A percentile compares a stretch with the other conserved stretches of the same genome.
Evolutionary conservation across 2,797 vertebrate genomes (phyloP).

Genomic region (Chromis chromis): DNA sequence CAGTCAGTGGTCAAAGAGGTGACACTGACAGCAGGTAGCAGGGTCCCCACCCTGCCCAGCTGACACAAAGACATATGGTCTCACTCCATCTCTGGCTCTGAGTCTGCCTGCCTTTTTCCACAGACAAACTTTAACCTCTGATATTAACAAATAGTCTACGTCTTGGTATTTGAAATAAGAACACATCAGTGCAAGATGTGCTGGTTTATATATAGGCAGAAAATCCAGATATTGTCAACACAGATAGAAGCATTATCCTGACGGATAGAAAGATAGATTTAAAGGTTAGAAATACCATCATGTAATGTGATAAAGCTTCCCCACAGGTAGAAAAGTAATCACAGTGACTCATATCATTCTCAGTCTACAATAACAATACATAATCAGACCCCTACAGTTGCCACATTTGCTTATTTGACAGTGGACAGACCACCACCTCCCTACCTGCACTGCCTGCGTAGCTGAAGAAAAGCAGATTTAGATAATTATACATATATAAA

Average conservation of each 20-base stretch:
- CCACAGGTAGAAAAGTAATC: not conserved
- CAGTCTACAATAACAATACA: not conserved
- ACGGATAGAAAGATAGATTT: not conserved
- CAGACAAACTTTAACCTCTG: conserved; percentile 23
- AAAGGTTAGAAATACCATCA: conserved; percentile 1
- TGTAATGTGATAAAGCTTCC: not conserved
- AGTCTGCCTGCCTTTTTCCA: conserved; percentile 25
- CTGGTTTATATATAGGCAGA: not conserved
- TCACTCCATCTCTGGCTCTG: conserved; percentile 59
- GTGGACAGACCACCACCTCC: not conserved
- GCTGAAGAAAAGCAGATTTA: not conserved
- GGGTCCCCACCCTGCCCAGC: conserved; percentile 35
- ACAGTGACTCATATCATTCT: not conserved
- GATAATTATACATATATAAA: not conserved
- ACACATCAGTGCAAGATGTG: not conserved
- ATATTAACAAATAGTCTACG: conserved; percentile 1
- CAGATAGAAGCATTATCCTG: not conserved
- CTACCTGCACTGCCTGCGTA: not conserved
- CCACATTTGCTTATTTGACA: not conserved
- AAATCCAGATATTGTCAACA: not conserved
- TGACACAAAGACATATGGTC: conserved; percentile 72
- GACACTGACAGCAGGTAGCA: conserved; percentile 67
- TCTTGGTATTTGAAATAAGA: not conserved
- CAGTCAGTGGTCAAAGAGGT: conserved; percentile 70
- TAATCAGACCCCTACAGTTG: not conserved